Percentiles rank a stretch among this genome's conserved stretches.
Conservation (phyloP, 2,113 vertebrate species). For the Saccopteryx leptura region DNA sequence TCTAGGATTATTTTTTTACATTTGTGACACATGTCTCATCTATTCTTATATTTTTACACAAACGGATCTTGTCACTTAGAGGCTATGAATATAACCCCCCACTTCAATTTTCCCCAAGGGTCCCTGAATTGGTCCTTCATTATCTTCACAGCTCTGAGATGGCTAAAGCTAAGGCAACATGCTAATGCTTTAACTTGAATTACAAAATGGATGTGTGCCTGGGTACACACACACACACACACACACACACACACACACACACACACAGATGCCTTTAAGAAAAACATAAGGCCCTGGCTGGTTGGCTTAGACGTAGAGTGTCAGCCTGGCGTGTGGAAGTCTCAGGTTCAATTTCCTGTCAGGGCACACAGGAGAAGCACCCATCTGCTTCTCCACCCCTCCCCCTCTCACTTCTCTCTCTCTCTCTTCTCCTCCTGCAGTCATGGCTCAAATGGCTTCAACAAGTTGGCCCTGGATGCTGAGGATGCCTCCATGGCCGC, state of each 20-base stretch:
- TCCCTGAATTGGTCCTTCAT: not conserved
- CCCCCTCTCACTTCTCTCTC: no score
- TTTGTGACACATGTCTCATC: not conserved
- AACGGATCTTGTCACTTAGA: not conserved
- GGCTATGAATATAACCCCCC: not conserved
- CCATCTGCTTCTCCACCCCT: no score
- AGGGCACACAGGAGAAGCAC: no score
- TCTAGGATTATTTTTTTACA: not conserved
- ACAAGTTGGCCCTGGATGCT: no score
- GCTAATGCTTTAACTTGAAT: not conserved
- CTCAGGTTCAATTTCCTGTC: no score
- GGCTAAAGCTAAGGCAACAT: not conserved
- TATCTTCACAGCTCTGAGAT: constrained; percentile 3
- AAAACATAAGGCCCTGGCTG: not conserved
- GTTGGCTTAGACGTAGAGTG: no score
- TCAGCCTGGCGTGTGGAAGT: no score
- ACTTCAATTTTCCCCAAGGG: constrained; percentile 13
- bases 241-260: not conserved
- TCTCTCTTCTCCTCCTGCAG: no score
- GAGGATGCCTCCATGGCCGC: no score
- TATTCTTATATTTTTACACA: not conserved
- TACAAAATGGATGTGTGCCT: not conserved
- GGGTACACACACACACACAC: not conserved
- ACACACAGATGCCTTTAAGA: not conserved
- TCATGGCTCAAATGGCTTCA: no score